Evolutionary conservation across 2,888 invertebrate genomes (phyloP), one percentile per base, ranked within the genome.

Genomic region (Pocota personata): DNA sequence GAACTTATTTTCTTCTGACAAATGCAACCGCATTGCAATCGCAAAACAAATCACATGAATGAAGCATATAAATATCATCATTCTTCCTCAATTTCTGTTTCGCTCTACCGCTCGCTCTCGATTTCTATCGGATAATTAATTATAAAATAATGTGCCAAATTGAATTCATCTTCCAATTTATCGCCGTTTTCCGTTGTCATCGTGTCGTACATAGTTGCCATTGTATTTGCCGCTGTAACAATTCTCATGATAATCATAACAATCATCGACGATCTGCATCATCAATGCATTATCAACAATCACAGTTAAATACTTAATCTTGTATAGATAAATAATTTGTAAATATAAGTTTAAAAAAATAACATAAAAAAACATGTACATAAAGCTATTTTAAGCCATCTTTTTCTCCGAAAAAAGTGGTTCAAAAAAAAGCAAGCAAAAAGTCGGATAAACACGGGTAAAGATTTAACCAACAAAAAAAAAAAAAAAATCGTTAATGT

Each of bases 381-480:
- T 83, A 87, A 55, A 37, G 82, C 73, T 82, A 86, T 64, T 64
- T 64, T 66, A 58, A 46, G 50, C 69, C 73, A 75, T 40, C 19
- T 75, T 75, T 80, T 69, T 69, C 19, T 19, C 1, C 8, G 3
- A 37, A 50, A 79, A 58, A 64, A 43, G 16, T 76, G 72, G 80
- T 64, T 76, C 30, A 72, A 37, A 58, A 71, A 62, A 84, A 50
- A 87, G 76, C 77, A 57, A 75, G 30, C 50, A 64, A 76, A 82
- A 62, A 87, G 87, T 88, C 88, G 88, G 88, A 88, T 87, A 60
- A 75, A 87, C 32, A 88, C 88, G 88, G 88, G 88, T 87, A 87
- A 80, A 58, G 24, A 62, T 60, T 71, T 50, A 10, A 27, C 37
- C 21, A 60, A 14, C 46, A 62, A 24, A 52, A 14, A 60, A 57